A percentile compares a stretch with the other conserved stretches of the same genome.
These are phyloP conservation scores for Saccostrea echinata DNA, from an alignment of 1,140 invertebrate genomes.

Conservation along the genomic window DNA sequence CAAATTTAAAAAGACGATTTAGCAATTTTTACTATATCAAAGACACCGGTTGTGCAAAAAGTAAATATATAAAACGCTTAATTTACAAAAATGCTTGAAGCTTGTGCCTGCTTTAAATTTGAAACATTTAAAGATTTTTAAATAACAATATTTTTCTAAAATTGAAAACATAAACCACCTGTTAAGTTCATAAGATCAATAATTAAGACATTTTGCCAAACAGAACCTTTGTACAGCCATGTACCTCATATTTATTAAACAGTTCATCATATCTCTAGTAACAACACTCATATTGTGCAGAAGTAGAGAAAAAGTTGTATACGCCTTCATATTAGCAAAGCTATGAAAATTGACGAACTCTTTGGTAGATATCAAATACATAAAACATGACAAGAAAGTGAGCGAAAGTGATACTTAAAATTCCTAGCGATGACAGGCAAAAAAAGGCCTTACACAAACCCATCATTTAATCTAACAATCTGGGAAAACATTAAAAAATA, in stretches of 20 bases:
- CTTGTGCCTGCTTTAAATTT: background rate
- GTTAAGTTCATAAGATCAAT: background rate
- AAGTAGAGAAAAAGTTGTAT: constrained; percentile 5
- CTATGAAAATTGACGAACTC: constrained; percentile 7
- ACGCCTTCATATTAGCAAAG: constrained; percentile 7
- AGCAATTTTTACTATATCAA: background rate
- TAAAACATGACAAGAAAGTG: background rate
- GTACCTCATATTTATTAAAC: constrained; percentile 25
- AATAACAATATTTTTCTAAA: background rate
- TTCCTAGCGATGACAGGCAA: background rate
- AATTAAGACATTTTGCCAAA: background rate
- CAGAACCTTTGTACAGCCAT: background rate
- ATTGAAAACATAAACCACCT: background rate
- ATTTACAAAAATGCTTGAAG: background rate
- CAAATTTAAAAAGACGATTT: too few species aligned
- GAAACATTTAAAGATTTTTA: background rate
- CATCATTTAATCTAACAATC: background rate
- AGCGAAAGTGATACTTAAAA: constrained; percentile 13
- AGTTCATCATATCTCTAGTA: background rate
- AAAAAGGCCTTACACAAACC: background rate
- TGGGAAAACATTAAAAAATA: background rate
- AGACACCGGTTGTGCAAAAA: background rate
- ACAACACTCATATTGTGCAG: background rate
- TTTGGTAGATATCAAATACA: constrained; percentile 6
- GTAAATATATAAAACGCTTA: background rate